Evolutionary conservation across 1,140 invertebrate genomes (phyloP).

Genomic region (Holotrichia oblita): DNA sequence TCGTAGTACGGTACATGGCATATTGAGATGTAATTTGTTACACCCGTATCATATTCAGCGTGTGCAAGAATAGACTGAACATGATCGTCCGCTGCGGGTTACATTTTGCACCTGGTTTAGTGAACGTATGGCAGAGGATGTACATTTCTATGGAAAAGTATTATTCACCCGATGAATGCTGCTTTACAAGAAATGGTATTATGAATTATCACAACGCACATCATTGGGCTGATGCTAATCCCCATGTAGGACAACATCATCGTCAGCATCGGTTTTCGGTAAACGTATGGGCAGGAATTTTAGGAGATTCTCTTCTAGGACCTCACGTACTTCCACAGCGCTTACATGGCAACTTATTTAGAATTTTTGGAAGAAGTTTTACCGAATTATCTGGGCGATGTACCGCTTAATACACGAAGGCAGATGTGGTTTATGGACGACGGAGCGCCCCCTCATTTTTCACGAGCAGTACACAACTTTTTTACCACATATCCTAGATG

Average conservation of each 20-base stretch:
- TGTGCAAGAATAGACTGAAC: not conserved
- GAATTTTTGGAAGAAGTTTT: not conserved
- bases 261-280: too few species aligned
- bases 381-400: slow-evolving; percentile 1
- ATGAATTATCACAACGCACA: too few species aligned
- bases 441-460: not conserved
- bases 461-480: slow-evolving; percentile 20
- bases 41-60: not conserved
- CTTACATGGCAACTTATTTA: not conserved
- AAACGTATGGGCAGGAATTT: too few species aligned
- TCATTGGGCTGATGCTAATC: too few species aligned
- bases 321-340: too few species aligned
- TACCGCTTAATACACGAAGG: not conserved
- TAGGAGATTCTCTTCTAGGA: too few species aligned
- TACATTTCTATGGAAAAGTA: too few species aligned
- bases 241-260: not conserved
- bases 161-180: too few species aligned
- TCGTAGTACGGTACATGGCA: not conserved
- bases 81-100: too few species aligned
- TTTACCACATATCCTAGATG: slow-evolving; percentile 48
- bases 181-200: too few species aligned
- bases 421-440: not conserved
- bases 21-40: not conserved
- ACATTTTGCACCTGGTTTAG: too few species aligned
- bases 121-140: too few species aligned